Evolutionary conservation across 2,113 vertebrate species (phyloP), one percentile per base, ranked within the genome.

Genomic region (Corydoras sp.): DNA sequence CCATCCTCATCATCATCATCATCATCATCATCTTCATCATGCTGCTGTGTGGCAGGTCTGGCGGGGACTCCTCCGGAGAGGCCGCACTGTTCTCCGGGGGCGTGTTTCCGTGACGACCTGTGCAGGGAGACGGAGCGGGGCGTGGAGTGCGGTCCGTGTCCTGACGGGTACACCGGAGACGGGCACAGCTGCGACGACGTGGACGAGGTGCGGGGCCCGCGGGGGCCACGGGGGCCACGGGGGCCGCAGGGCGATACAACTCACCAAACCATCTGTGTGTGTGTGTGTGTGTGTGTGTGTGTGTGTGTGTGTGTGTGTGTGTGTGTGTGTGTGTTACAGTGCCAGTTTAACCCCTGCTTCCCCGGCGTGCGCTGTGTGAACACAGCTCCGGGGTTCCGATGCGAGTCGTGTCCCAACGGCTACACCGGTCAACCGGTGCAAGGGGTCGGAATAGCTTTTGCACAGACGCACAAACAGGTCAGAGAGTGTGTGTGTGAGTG

Each of bases 321-420:
- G 30, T n/a, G n/a, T n/a, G n/a, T n/a, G n/a, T n/a, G n/a, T n/a
- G n/a, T n/a, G n/a, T 74, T 83, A 32, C 82, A 99, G 97, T 99
- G 97, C 76, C 95, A 87, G 81, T 94, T 95, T 79, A 93, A 85
- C 82, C 97, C 97, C 58, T 99, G 97, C 84, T 97, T 93, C 80
- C 94, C 92, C 0, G 96, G 96, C 13, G 95, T 98, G 68, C 92
- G 88, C 77, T 99, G 97, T 4, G 86, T 98, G 74, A 99, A 99
- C 84, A 89, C 89, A 0, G 88, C 85, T 74, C 94, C 96, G 0
- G 96, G 97, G 13, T 99, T 92, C 88, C 90, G 90, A 68, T 99
- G 97, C 24, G 97, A 98, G 0, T 76, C 88, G 18, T 99, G 97
- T 76, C 97, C 96, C 0, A 86, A 89, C 2, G 97, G 97, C 58